Evolutionary conservation across 2,888 invertebrate species (phyloP).

Genomic region (Temnothorax unifasciatus): DNA sequence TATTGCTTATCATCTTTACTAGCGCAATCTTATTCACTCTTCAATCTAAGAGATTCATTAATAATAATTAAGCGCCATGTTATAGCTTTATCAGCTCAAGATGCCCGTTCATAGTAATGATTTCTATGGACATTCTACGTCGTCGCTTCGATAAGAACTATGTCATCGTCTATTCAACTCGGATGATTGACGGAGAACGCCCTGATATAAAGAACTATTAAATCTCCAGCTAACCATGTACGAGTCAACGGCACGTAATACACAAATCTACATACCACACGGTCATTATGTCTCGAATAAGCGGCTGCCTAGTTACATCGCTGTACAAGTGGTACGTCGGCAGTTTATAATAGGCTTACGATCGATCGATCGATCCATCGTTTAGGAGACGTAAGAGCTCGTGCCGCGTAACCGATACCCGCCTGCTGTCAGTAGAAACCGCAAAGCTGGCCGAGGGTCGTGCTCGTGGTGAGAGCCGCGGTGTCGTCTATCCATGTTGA

Average conservation of each 20-base stretch:
- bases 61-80: constrained; percentile 30
- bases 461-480: constrained; percentile 1
- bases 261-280: constrained; percentile 24
- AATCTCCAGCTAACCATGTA: constrained; percentile 24
- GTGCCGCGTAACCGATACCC: constrained; percentile 37
- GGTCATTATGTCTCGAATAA: constrained; percentile 36
- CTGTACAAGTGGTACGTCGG: constrained; percentile 17
- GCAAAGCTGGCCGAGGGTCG: constrained; percentile 46
- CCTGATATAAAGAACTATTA: constrained; percentile 45
- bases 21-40: constrained; percentile 10
- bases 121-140: constrained; percentile 24
- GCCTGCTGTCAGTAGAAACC: constrained; percentile 39
- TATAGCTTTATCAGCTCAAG: constrained; percentile 17
- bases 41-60: constrained; percentile 24
- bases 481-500: constrained; percentile 50
- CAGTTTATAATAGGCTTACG: constrained; percentile 51
- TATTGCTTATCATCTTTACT: constrained; percentile 3
- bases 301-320: constrained; percentile 32
- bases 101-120: not conserved
- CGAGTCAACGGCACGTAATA: constrained; percentile 33
- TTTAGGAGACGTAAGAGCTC: not conserved
- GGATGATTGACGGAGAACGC: constrained; percentile 37
- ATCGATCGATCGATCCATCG: constrained; percentile 40
- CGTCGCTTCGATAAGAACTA: constrained; percentile 39
- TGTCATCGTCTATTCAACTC: constrained; percentile 29